Evolutionary conservation across 2,797 vertebrate genomes (phyloP).

Genomic region (Erethizon dorsatum): DNA sequence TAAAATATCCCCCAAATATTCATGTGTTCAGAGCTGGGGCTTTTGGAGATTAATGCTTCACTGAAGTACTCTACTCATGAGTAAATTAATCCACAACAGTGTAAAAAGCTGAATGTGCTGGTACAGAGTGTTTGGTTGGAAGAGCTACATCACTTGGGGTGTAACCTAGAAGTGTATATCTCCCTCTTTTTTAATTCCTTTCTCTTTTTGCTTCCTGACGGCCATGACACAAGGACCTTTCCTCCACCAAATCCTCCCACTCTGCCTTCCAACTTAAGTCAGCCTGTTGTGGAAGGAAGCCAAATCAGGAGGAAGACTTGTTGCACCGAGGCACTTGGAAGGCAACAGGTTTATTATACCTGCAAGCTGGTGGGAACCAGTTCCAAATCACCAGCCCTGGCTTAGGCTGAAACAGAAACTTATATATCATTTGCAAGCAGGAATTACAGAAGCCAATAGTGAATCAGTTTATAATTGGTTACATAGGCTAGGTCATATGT

Average conservation of each 20-base stretch:
- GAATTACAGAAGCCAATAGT: too few species aligned
- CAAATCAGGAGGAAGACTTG: too few species aligned
- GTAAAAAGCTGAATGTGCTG: neutral
- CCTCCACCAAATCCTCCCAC: neutral
- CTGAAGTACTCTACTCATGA: neutral
- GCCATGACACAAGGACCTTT: neutral
- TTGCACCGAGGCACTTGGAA: too few species aligned
- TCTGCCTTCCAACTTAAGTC: neutral
- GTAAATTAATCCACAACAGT: neutral
- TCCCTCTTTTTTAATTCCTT: neutral
- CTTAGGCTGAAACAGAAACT: too few species aligned
- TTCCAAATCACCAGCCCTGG: too few species aligned
- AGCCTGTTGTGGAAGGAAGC: too few species aligned
- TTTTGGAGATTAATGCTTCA: neutral
- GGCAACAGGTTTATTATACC: too few species aligned
- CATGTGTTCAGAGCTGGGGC: neutral
- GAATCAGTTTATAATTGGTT: too few species aligned
- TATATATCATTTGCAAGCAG: too few species aligned
- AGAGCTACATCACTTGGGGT: neutral
- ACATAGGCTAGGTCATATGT: too few species aligned
- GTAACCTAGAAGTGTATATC: neutral
- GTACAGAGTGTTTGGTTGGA: neutral
- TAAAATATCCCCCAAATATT: neutral
- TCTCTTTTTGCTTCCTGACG: neutral
- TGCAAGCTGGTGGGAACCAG: too few species aligned